Evolutionary conservation across 2,888 invertebrate genomes (phyloP), one percentile per base, ranked within the genome.

Genomic region (Heliconius ethilla): DNA sequence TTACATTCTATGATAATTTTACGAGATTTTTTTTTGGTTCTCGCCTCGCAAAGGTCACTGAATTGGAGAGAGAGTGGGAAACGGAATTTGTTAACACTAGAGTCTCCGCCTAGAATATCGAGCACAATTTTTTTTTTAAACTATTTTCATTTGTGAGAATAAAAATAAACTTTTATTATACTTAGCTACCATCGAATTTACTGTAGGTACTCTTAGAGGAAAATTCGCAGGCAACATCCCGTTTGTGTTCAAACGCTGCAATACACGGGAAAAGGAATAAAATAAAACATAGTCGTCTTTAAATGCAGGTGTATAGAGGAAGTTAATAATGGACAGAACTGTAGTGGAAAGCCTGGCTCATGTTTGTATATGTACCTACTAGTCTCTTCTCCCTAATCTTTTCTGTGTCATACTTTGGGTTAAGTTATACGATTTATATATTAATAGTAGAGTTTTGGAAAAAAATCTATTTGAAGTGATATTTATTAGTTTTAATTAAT

Each of bases 251-350:
- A 81, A 81, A 82, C 81, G 78, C 80, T 80, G 78, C 80, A 77
- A 80, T 79, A 78, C 70, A 75, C 63, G 75, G 72, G 59, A 77
- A 80, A 78, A 80, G 76, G 75, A 81, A 81, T 80, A 83, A 83
- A 84, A 84, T 82, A 83, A 83, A 83, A 86, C 87, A 85, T 63
- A 63, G 75, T 85, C 88, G 89, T 89, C 89, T 92, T 91, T 90
- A 91, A 90, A 90, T 90, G 89, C 90, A 91, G 89, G 90, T 90
- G 89, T 87, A 91, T 89, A 90, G 89, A 89, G 89, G 88, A 91
- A 92, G 91, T 91, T 92, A 92, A 84, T 84, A 84, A 92, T 91
- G 91, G 90, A 90, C 87, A 91, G 89, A 90, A 90, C 90, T 87
- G 88, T 87, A 88, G 89, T 89, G 87, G 88, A 89, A 88, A 90